These are phyloP conservation scores for Polylopha cassiicola DNA, from an alignment of 2,888 invertebrate species.

Conservation along the genomic window DNA sequence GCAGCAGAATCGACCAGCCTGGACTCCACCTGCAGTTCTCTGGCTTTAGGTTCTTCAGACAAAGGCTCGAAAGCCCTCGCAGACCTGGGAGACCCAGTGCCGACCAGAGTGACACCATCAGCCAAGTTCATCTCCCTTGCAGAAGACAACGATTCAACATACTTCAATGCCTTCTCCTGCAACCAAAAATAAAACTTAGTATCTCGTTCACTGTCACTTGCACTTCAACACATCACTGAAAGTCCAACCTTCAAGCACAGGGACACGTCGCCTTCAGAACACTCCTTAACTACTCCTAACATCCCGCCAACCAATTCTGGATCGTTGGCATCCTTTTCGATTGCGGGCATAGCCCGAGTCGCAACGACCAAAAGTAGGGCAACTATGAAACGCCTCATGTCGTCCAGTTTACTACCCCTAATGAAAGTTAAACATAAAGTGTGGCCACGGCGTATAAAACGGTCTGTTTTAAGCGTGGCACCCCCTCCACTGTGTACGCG, in stretches of 20 bases:
- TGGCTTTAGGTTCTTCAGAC: conserved; percentile 83
- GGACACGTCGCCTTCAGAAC: conserved; percentile 81
- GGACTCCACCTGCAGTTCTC: conserved; percentile 84
- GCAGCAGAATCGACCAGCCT: conserved; percentile 85
- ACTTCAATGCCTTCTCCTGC: conserved; percentile 85
- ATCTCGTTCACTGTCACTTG: conserved; percentile 32
- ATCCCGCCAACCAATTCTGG: conserved; percentile 64
- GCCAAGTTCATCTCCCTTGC: conserved; percentile 77
- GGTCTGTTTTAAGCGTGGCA: conserved; percentile 68
- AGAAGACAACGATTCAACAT: conserved; percentile 77
- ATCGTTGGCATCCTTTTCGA: conserved; percentile 74
- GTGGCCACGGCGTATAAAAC: conserved; percentile 59
- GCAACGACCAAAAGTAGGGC: conserved; percentile 72
- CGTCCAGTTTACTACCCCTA: conserved; percentile 56
- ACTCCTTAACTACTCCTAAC: conserved; percentile 82
- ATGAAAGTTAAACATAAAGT: conserved; percentile 65
- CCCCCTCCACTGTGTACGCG: conserved; percentile 56
- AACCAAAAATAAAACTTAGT: conserved; percentile 57
- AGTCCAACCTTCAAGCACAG: conserved; percentile 82
- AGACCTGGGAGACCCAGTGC: conserved; percentile 74
- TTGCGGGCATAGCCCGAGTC: conserved; percentile 67
- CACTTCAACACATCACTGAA: conserved; percentile 24
- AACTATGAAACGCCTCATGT: conserved; percentile 67
- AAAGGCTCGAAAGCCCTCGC: conserved; percentile 80
- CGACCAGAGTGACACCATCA: conserved; percentile 78